phyloP scores from a whole-genome alignment of 2,113 vertebrate genomes.

The Asarcornis scutulata region DNA sequence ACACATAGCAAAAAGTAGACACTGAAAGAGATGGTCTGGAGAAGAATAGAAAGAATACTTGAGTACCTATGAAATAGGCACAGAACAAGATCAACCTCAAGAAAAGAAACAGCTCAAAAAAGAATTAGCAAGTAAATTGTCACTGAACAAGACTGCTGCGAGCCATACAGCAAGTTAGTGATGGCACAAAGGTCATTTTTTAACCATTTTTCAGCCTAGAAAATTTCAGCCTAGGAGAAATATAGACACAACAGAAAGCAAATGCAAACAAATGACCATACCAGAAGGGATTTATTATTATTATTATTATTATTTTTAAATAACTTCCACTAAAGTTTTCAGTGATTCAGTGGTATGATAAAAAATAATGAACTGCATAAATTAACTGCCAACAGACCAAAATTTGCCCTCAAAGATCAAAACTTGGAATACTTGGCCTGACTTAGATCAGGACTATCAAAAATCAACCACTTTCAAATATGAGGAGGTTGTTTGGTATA shows the following conservation, averaged over 20 bases:
- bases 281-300: background rate
- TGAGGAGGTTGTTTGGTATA: background rate
- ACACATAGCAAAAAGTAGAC: background rate
- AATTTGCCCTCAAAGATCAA: background rate
- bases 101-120: background rate
- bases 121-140: background rate
- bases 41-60: background rate
- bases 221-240: background rate
- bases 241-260: background rate
- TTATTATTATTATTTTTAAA: no score
- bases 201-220: background rate
- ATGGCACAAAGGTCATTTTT: background rate
- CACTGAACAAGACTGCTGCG: background rate
- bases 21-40: background rate
- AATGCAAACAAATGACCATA: background rate
- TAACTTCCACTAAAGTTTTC: background rate
- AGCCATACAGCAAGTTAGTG: background rate
- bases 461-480: background rate
- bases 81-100: background rate
- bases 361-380: background rate
- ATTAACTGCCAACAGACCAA: accelerated
- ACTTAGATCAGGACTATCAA: background rate
- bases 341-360: background rate
- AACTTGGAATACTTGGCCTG: background rate
- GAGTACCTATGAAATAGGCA: background rate